These are phyloP conservation scores for Parochlus steinenii DNA, from an alignment of 2,888 invertebrate species.

Conservation along the genomic window DNA sequence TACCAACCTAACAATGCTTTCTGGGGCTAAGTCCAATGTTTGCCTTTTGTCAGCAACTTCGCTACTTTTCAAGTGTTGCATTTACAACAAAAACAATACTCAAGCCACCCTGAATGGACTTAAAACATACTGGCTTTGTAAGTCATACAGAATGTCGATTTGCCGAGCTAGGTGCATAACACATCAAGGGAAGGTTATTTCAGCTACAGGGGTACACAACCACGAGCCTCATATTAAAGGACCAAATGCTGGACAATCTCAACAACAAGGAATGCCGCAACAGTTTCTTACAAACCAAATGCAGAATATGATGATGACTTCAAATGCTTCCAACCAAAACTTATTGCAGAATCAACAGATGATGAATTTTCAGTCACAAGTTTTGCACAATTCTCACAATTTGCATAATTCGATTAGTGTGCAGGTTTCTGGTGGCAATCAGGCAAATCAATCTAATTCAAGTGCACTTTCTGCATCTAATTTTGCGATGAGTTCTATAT, in stretches of 20 bases:
- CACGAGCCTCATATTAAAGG: slow-evolving; percentile 29
- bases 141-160: slow-evolving; percentile 31
- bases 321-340: slow-evolving; percentile 13
- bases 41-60: slow-evolving; percentile 31
- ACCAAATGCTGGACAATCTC: slow-evolving; percentile 13
- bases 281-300: slow-evolving; percentile 11
- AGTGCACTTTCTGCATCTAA: no score
- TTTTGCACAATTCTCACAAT: no score
- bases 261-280: slow-evolving; percentile 4
- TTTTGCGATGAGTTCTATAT: no score
- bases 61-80: slow-evolving; percentile 29
- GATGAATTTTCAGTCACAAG: no score
- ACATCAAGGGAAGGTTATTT: slow-evolving; percentile 30
- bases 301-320: slow-evolving; percentile 11
- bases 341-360: no score
- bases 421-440: no score
- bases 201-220: slow-evolving; percentile 30
- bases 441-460: no score
- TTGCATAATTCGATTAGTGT: no score
- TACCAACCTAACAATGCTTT: slow-evolving; percentile 31
- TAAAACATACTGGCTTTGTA: slow-evolving; percentile 32
- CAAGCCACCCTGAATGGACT: slow-evolving; percentile 32
- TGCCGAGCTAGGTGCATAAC: slow-evolving; percentile 31
- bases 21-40: no score
- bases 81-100: slow-evolving; percentile 31